Evolutionary conservation across 2,797 vertebrate genomes (phyloP).

Genomic region (Malurus splendens): DNA sequence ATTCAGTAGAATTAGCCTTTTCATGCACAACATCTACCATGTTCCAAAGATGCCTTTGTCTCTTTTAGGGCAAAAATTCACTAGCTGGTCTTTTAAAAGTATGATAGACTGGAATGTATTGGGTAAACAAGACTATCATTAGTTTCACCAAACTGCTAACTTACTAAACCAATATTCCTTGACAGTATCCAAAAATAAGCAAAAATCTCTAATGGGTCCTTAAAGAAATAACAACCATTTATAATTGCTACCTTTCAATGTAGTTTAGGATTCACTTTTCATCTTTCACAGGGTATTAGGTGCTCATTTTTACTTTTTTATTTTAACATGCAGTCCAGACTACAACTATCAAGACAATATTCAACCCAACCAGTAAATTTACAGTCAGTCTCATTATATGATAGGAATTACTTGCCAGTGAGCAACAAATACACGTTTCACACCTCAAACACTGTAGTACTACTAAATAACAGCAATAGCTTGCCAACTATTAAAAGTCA

Average conservation of each 20-base stretch:
- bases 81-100: background rate
- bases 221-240: background rate
- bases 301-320: background rate
- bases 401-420: constrained; percentile 27
- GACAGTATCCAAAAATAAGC: background rate
- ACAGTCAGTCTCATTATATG: constrained; percentile 45
- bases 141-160: background rate
- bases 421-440: constrained; percentile 60
- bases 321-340: constrained; percentile 2
- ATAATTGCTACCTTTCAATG: background rate
- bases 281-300: background rate
- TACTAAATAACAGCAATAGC: constrained; percentile 37
- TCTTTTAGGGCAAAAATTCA: background rate
- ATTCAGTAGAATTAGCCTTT: background rate
- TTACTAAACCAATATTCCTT: background rate
- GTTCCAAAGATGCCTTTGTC: background rate
- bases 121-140: background rate
- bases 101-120: background rate
- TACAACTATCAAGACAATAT: constrained; percentile 30
- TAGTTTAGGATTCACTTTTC: background rate
- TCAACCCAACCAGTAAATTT: constrained; percentile 46
- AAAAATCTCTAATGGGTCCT: background rate
- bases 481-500: constrained; percentile 43
- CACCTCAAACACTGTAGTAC: constrained; percentile 51
- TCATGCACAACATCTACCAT: background rate